A percentile compares a stretch with the other conserved stretches of the same genome.
Evolutionary conservation across 2,888 invertebrate genomes (phyloP).

Genomic region (Brachycybe producta): DNA sequence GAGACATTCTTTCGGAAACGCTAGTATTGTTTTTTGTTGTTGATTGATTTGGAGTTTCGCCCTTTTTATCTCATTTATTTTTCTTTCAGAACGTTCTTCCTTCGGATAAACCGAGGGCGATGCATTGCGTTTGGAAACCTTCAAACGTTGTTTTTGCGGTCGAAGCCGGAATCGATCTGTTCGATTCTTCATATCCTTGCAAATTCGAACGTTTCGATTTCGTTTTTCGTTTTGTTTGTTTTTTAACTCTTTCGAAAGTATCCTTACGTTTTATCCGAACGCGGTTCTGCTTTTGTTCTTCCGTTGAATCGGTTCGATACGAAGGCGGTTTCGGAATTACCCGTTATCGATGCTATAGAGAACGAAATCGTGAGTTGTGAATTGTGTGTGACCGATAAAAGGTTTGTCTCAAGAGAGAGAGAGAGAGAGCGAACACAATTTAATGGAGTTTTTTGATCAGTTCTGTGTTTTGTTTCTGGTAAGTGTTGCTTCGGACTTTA

Average conservation of each 20-base stretch:
- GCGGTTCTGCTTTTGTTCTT: conserved; percentile 6
- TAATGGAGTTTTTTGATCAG: too few relatives aligned
- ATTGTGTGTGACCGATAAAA: too few relatives aligned
- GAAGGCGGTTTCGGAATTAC: too few relatives aligned
- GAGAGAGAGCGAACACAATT: too few relatives aligned
- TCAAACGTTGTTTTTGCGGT: conserved; percentile 55
- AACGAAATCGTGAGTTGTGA: too few relatives aligned
- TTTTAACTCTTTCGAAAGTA: not conserved
- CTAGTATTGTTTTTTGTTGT: conserved; percentile 38
- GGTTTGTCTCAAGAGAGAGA: too few relatives aligned
- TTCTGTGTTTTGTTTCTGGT: too few relatives aligned
- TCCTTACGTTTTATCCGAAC: not conserved
- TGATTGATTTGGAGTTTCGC: conserved; percentile 4
- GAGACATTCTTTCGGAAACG: conserved; percentile 48
- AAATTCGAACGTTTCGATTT: not conserved
- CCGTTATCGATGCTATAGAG: too few relatives aligned
- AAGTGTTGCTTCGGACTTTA: too few relatives aligned
- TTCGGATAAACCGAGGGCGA: conserved; percentile 50
- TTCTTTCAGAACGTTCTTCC: conserved; percentile 47
- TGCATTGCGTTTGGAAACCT: conserved; percentile 71
- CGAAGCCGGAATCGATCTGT: conserved; percentile 27
- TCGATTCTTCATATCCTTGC: conserved; percentile 14
- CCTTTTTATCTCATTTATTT: not conserved
- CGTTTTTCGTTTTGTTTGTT: not conserved
- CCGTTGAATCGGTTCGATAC: not conserved